Base-by-base conservation (phyloP, 2,113 vertebrate species). In the Peucedramus taeniatus region DNA sequence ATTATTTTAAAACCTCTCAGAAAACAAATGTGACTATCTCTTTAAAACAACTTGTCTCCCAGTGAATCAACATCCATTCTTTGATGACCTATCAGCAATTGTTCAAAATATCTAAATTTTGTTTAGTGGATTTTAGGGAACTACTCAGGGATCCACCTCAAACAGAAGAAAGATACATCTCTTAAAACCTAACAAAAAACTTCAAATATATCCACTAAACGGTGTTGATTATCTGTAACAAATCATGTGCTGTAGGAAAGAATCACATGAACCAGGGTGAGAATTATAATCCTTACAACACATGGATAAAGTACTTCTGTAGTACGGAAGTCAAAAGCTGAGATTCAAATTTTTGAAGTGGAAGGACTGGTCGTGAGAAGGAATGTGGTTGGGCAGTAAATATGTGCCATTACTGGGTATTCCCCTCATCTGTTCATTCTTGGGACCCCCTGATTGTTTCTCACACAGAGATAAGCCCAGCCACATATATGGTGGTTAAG, bases 341-440 rank as follows among this genome's bases (percentile, higher is more conserved):
- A 88, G 28, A 79, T 93, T 93, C 89, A 94, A 51, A 61, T 79
- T 91, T 64, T 71, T 47, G n/a, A 94, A 94, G 74, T 42, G 23
- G 56, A 78, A 74, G 23, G 28, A 66, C 40, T 50, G 33, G 17
- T 18, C 77, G 42, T 30, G 26, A 75, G 45, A 76, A 49, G 23
- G 18, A 94, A 77, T 47, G 60, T 47, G 71, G 54, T 15, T 90
- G 79, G 45, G 35, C 37, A 83, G 31, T 59, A 74, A 54, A 54
- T 78, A 42, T 30, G 20, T 56, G 24, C 4, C 49, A 9, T 40
- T 66, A 37, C 21, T 35, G 23, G 21, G 47, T 77, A 50, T 81
- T 93, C 23, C 6, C 47, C 10, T 22, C 35, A 40, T n/a, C 56
- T 82, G 11, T 47, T 70, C 24, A 71, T 64, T 17, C 57, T 60